A percentile compares a stretch with the other conserved stretches of the same genome.
These are phyloP conservation scores for Fabriciana adippe DNA, from an alignment of 2,888 invertebrate genomes.

Conservation along the genomic window DNA sequence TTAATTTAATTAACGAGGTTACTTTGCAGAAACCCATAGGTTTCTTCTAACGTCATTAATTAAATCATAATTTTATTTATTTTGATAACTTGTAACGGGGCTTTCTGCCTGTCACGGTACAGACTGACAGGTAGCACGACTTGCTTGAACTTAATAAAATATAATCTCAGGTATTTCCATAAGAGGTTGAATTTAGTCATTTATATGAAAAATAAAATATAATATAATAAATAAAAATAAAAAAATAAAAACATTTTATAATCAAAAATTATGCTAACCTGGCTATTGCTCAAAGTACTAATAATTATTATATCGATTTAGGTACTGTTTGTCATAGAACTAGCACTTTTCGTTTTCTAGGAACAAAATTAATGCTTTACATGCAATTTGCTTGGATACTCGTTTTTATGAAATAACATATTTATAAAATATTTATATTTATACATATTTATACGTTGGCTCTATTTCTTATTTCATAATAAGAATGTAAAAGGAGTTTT, in stretches of 20 bases:
- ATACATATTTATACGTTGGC: background rate
- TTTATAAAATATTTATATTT: background rate
- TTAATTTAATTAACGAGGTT: no score
- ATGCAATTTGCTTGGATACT: slow-evolving; percentile 4
- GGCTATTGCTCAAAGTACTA: background rate
- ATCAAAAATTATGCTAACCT: background rate
- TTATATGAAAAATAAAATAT: no score
- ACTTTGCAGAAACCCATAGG: no score
- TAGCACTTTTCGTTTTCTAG: slow-evolving; percentile 22
- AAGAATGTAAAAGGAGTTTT: no score
- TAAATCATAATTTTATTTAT: no score
- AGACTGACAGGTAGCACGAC: background rate
- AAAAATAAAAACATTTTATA: no score
- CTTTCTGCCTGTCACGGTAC: background rate
- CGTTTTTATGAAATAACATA: background rate
- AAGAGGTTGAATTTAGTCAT: no score
- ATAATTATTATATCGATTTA: background rate
- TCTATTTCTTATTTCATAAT: no score
- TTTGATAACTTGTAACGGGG: background rate
- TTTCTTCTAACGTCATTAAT: no score
- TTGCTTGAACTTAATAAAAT: background rate
- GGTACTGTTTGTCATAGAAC: slow-evolving; percentile 10
- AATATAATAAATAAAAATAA: no score
- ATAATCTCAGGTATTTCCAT: background rate
- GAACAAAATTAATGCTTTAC: slow-evolving; percentile 15